Evolutionary conservation across 2,113 vertebrate genomes (phyloP), one percentile per base, ranked within the genome.

Genomic region (Pardalotus punctatus): DNA sequence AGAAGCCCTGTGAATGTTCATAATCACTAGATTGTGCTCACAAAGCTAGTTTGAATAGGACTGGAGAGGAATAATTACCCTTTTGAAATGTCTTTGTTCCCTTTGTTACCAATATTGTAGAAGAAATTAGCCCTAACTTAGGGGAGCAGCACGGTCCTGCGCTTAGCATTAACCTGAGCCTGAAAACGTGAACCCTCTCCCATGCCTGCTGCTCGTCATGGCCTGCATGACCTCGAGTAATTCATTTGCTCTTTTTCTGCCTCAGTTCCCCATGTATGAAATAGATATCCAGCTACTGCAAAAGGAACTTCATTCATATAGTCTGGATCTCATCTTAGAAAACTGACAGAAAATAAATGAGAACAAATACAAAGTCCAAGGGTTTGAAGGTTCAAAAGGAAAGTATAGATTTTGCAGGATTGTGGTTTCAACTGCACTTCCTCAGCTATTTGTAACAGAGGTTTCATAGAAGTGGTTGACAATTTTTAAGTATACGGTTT

Each of bases 41-140:
- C 58, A 77, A 80, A 92, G 38, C 47, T 53, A 81, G 67, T 60
- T 83, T 94, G 64, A 94, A 90, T 77, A 80, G 88, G 60, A 60
- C 71, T 64, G 86, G 38, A 54, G 79, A 83, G 82, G 88, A 95
- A 90, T 94, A 96, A 94, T 82, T 81, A 80, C 43, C 58, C 94
- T 88, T 96, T 86, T 77, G 90, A 95, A 95, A 94, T 31, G 43
- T 35, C 88, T 96, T 90, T 95, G 76, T 88, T 79, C 47, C 85
- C 10, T 88, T 86, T 94, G 90, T 96, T 92, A 81, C 28, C 9
- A 48, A 67, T 88, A 88, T 58, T 73, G 54, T 73, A 69, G 67
- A 92, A 43, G 11, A 93, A 91, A 96, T 92, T 94, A 94, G 88
- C 64, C 51, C 60, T 70, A 35, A 73, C 33, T 35, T 47, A 22